Percentiles rank a stretch among this genome's conserved stretches.
These are phyloP conservation scores for Syrista parreyssii DNA, from an alignment of 2,888 invertebrate genomes.

Conservation along the genomic window DNA sequence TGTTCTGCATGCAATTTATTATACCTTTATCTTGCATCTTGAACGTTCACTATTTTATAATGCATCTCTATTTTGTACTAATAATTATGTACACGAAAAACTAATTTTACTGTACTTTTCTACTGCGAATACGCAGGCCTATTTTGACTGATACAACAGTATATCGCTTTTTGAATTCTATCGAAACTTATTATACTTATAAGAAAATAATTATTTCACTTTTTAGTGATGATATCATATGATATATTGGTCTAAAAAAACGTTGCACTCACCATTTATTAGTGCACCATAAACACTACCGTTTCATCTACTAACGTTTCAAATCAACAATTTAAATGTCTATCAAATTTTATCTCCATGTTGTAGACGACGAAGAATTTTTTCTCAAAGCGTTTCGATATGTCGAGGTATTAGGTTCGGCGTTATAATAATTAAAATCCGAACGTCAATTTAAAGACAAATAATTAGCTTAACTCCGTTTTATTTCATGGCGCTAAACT, in stretches of 20 bases:
- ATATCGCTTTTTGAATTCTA: not conserved
- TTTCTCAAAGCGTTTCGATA: not conserved
- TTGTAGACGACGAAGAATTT: not conserved
- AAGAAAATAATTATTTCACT: not conserved
- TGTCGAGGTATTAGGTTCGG: not conserved
- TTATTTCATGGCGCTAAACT: not conserved
- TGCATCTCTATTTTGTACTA: not conserved
- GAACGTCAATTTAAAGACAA: conserved; percentile 9
- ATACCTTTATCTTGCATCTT: not conserved
- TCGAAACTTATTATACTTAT: not conserved
- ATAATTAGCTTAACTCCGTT: conserved; percentile 8
- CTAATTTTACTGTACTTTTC: not conserved
- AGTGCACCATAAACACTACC: not conserved
- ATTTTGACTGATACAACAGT: not conserved
- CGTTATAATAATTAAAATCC: conserved; percentile 7
- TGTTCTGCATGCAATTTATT: not conserved
- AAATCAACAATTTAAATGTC: too few species aligned
- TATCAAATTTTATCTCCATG: too few species aligned
- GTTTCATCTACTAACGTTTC: not conserved
- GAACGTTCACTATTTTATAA: not conserved
- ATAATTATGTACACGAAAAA: not conserved
- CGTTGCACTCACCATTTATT: not conserved
- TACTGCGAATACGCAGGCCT: not conserved
- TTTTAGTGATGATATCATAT: not conserved
- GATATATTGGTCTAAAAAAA: not conserved